These are phyloP conservation scores for Nycticebus coucang DNA, from an alignment of 2,113 vertebrate species.

Conservation along the genomic window DNA sequence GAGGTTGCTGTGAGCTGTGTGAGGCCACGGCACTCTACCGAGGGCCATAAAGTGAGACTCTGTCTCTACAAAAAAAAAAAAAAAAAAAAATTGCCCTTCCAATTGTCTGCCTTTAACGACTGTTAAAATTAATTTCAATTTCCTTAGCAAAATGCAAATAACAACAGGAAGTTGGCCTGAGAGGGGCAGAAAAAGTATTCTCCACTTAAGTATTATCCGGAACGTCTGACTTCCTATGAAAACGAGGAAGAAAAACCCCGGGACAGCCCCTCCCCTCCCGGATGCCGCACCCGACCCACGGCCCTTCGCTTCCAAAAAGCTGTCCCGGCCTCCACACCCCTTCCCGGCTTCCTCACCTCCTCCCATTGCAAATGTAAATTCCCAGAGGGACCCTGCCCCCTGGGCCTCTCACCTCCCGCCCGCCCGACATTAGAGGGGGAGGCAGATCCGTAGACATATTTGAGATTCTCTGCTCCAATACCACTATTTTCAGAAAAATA, in stretches of 20 bases:
- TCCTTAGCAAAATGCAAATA: neutral
- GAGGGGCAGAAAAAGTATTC: neutral
- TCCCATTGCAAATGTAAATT: neutral
- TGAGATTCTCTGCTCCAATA: neutral
- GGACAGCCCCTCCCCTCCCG: too few species aligned
- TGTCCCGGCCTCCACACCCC: too few species aligned
- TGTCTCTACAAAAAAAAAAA: too few species aligned
- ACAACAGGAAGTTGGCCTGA: constrained; percentile 24
- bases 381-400: neutral
- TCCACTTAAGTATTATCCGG: neutral
- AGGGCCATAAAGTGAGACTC: too few species aligned
- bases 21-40: too few species aligned
- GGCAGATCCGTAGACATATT: neutral
- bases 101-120: neutral
- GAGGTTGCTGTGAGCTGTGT: too few species aligned
- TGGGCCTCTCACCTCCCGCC: too few species aligned
- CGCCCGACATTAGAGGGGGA: accelerated
- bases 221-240: neutral
- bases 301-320: too few species aligned
- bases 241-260: neutral
- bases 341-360: too few species aligned
- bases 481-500: neutral
- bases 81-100: neutral
- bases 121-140: neutral
- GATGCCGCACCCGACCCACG: too few species aligned